Percentiles rank a stretch among this genome's conserved stretches.
Conservation (phyloP, 2,113 vertebrate genomes). For the Platichthys flesus region DNA sequence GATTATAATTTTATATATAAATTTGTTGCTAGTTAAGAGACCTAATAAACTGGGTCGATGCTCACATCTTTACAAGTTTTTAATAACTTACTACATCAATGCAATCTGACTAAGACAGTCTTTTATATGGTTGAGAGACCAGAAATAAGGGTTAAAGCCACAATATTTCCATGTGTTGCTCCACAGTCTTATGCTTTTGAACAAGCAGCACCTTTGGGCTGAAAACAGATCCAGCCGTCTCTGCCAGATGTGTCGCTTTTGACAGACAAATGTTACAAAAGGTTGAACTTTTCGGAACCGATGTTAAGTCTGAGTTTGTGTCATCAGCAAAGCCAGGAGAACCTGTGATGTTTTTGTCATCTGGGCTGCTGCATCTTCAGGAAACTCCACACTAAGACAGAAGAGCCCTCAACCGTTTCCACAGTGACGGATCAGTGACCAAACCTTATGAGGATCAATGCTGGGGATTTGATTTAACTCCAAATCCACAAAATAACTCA, state of each 20-base stretch:
- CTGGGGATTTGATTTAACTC: constrained; percentile 10
- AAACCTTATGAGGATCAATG: background rate
- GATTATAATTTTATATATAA: background rate
- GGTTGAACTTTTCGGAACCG: background rate
- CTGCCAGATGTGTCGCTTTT: background rate
- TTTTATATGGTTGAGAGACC: constrained; percentile 2
- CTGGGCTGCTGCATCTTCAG: constrained; percentile 15
- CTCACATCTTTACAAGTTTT: constrained; percentile 27
- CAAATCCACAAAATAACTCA: background rate
- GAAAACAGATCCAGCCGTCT: background rate
- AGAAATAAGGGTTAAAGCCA: background rate
- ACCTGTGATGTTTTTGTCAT: background rate
- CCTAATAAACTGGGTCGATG: constrained; percentile 19
- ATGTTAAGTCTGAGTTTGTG: background rate
- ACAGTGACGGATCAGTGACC: background rate
- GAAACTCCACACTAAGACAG: background rate
- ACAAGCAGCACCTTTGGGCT: background rate
- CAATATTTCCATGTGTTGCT: constrained; percentile 11
- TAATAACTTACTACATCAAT: constrained; percentile 32
- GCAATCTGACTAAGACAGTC: constrained; percentile 24
- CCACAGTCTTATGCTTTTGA: constrained; percentile 5
- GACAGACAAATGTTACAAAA: too few relatives aligned
- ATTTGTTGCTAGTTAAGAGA: constrained; percentile 22
- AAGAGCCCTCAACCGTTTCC: background rate
- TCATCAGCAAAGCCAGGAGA: constrained; percentile 3